Evolutionary conservation across 2,888 invertebrate species (phyloP).

Genomic region (Drosophila incognita): DNA sequence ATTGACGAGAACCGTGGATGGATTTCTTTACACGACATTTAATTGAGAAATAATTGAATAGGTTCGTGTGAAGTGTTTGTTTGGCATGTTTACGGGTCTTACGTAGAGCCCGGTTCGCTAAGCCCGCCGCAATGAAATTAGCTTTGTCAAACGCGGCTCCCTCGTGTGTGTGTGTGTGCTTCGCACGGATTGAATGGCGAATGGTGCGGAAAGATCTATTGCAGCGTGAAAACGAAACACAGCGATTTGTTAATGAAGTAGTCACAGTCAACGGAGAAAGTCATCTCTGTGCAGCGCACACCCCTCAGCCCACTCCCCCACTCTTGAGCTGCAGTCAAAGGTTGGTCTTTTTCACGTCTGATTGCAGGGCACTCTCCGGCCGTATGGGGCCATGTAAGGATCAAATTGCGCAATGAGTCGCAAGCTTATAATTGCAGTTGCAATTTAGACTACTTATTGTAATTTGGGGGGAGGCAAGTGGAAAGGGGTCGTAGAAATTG

Average conservation of each 20-base stretch:
- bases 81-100: constrained; percentile 62
- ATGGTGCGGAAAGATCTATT: constrained; percentile 71
- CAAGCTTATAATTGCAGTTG: constrained; percentile 76
- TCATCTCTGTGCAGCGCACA: constrained; percentile 26
- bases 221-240: constrained; percentile 75
- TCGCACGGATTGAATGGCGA: constrained; percentile 59
- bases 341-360: constrained; percentile 36
- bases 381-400: constrained; percentile 8
- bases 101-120: constrained; percentile 37
- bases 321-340: constrained; percentile 53
- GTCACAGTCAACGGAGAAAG: constrained; percentile 73
- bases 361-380: constrained; percentile 34
- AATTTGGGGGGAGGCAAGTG: background rate
- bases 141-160: constrained; percentile 75
- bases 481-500: background rate
- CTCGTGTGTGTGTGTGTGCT: constrained; percentile 19
- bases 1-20: constrained; percentile 31
- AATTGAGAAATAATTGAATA: constrained; percentile 84
- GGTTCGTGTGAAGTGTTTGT: constrained; percentile 83
- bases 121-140: constrained; percentile 67
- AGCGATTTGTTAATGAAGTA: constrained; percentile 74
- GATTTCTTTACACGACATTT: constrained; percentile 79
- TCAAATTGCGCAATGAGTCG: constrained; percentile 63
- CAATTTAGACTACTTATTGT: constrained; percentile 52
- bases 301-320: background rate